Evolutionary conservation across 2,888 invertebrate species (phyloP), one percentile per base, ranked within the genome.

Genomic region (Spisula subtruncata): DNA sequence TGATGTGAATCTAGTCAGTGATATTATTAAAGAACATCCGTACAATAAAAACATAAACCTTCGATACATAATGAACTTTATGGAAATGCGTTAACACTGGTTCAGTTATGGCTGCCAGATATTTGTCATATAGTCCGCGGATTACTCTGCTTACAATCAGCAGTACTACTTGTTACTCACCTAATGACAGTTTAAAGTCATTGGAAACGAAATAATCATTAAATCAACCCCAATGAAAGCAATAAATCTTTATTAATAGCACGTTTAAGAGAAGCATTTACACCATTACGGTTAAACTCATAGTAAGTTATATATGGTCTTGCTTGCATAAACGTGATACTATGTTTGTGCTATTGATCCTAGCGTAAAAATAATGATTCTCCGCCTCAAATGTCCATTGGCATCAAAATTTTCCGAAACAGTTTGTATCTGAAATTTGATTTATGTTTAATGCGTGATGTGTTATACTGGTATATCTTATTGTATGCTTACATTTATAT

Each of bases 181-280:
- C 2, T 66, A 66, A 66, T 66, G 60, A 25, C 25, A 66, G 60
- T 66, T 66, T n/a, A 25, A 25, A 66, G 60, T 66, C 25, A 66
- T 66, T 10, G n/a, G 60, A 25, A 66, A 66, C 25, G 25, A 66
- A n/a, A 25, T 66, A 66, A 66, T 66, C 60, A 25, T 66, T 25
- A 66, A 66, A 66, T 66, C 60, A 25, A 66, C 25, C 25, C 2
- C 25, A 66, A 25, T 66, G n/a, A 66, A 66, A 25, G 25, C 60
- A 25, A 66, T 66, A 56, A 25, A 6, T 12, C 60, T 25, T 25
- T 10, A 66, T 66, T 66, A 66, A 66, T 66, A 25, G 12, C 25
- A 66, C 25, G 12, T 66, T 66, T 66, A 66, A n/a, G 60, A 66
- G 60, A 66, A 66, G 60, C 25, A 66, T 66, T 66, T 66, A n/a